Base-by-base conservation (phyloP, 2,888 invertebrate genomes). In the Amphipyra tragopoginis region DNA sequence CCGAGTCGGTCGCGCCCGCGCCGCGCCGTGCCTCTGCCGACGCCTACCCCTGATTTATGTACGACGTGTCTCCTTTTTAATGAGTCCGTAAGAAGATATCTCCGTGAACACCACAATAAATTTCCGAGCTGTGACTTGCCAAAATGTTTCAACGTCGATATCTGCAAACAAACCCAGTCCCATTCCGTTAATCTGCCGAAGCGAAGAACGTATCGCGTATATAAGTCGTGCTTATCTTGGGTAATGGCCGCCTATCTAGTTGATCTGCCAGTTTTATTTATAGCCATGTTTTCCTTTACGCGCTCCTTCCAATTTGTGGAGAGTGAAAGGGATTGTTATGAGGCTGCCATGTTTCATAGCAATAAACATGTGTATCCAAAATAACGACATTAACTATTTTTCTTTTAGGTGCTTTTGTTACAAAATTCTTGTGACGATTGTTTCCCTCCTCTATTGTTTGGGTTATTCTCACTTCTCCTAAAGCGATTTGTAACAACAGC, bases 271-370 rank as follows among this genome's bases (percentile, higher is more conserved):
- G 90, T 93, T 93, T 94, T 93, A 93, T 94, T 94, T 94, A 94
- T 93, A 87, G 89, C 90, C 93, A 91, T 94, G 94, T 94, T 94
- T 93, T 94, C 90, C 92, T 94, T 94, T 93, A 93, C 93, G 92
- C 93, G 93, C 91, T 93, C 82, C 92, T 93, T 91, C 93, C 94
- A 93, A 94, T 94, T 94, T 94, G 93, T 92, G 93, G 92, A 93
- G 93, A 94, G 93, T 93, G 93, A 94, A 94, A 93, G 92, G 92
- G 91, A 94, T 93, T 94, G 93, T 93, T 93, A 94, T 93, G 92
- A 92, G 90, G 86, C 90, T 92, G 92, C 93, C 92, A 93, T 93
- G 92, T 93, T 93, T 93, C 92, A 92, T 93, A 90, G 90, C 90
- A 93, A 93, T 94, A 93, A 93, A 93, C 93, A 93, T 92, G 91